These are phyloP conservation scores for Ectemnius cavifrons DNA, from an alignment of 2,888 invertebrate species.

Conservation along the genomic window DNA sequence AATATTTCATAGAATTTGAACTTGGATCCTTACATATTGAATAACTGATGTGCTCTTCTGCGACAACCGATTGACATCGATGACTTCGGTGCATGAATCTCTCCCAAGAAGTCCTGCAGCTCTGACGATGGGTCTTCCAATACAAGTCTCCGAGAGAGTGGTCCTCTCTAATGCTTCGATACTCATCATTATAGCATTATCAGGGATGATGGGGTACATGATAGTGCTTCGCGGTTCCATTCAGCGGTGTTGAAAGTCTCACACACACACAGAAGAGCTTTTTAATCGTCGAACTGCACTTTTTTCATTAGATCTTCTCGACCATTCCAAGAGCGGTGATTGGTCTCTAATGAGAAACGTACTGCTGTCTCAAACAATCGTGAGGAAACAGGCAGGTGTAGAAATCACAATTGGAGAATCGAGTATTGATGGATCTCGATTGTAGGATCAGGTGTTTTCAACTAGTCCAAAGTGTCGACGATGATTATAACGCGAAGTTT, in stretches of 20 bases:
- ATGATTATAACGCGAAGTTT: slow-evolving; percentile 25
- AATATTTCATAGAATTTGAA: too few relatives aligned
- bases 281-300: neutral
- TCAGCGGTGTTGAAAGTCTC: neutral
- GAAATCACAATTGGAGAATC: too few relatives aligned
- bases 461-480: neutral
- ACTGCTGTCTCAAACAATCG: too few relatives aligned
- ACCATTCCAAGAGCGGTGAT: slow-evolving; percentile 11
- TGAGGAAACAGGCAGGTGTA: too few relatives aligned
- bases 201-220: slow-evolving; percentile 59
- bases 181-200: slow-evolving; percentile 57
- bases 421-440: too few relatives aligned
- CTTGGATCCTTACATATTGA: slow-evolving; percentile 63
- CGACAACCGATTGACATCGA: slow-evolving; percentile 62
- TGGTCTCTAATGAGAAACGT: too few relatives aligned
- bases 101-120: slow-evolving; percentile 59
- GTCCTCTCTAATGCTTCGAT: slow-evolving; percentile 51
- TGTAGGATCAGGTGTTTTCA: too few relatives aligned
- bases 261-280: neutral
- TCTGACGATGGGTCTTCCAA: slow-evolving; percentile 54
- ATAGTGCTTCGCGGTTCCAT: slow-evolving; percentile 44
- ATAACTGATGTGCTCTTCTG: slow-evolving; percentile 55
- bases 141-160: slow-evolving; percentile 22
- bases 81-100: slow-evolving; percentile 63
- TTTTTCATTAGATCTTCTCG: neutral